Conservation (phyloP, 2,888 invertebrate species). For the Drosophila tanythrix region DNA sequence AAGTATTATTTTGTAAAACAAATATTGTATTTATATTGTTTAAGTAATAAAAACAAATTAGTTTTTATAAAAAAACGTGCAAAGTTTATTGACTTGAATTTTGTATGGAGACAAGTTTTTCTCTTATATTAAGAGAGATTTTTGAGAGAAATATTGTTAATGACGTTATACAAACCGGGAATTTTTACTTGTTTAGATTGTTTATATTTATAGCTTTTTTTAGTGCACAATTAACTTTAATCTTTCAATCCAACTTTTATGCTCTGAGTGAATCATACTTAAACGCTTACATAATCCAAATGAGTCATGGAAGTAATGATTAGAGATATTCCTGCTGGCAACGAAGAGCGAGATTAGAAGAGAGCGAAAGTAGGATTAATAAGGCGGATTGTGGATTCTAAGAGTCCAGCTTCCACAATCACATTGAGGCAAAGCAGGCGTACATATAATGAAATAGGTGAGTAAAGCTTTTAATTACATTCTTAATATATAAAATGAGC, state of each 20-base stretch:
- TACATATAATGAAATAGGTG: neutral
- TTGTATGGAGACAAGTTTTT: no score
- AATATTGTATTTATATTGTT: slow-evolving; percentile 67
- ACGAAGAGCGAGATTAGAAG: neutral
- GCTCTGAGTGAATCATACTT: neutral
- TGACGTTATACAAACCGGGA: neutral
- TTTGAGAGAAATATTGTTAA: neutral
- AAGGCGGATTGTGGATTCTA: neutral
- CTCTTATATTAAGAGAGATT: neutral
- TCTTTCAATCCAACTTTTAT: neutral
- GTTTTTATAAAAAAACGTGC: slow-evolving; percentile 63
- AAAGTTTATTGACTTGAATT: neutral
- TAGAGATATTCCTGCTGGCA: neutral
- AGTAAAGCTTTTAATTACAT: neutral
- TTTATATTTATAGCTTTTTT: neutral
- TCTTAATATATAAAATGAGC: neutral
- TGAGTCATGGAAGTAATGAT: neutral
- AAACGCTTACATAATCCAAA: no score
- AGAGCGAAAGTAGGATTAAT: neutral
- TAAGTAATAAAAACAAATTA: slow-evolving; percentile 67
- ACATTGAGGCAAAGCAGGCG: neutral
- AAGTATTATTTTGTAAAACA: slow-evolving; percentile 77
- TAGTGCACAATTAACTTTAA: neutral
- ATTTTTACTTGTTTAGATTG: neutral
- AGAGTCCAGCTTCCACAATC: neutral